A percentile compares a stretch with the other conserved stretches of the same genome.
phyloP scores from a whole-genome alignment of 2,113 vertebrate genomes.

The Illadopsis cleaveri region DNA sequence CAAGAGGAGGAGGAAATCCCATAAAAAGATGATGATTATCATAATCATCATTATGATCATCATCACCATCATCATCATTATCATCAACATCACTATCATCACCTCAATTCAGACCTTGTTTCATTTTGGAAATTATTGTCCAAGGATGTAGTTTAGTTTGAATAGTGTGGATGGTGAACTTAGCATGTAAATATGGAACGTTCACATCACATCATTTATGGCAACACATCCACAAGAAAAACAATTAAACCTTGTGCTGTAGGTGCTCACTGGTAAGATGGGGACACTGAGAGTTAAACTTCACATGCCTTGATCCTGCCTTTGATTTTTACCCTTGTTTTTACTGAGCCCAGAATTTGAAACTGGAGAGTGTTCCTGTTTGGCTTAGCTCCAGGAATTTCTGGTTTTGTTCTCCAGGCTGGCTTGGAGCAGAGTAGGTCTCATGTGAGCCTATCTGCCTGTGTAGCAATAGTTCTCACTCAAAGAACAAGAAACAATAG shows the following conservation, averaged over 20 bases:
- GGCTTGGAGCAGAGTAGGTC: not conserved
- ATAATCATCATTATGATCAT: not conserved
- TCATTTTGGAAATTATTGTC: not conserved
- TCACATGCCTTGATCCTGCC: not conserved
- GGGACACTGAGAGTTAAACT: not conserved
- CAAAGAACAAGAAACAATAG: not conserved
- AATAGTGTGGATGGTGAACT: not conserved
- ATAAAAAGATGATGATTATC: not conserved
- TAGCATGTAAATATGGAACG: not conserved
- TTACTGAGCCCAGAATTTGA: not conserved
- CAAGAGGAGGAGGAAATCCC: not conserved
- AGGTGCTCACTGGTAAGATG: not conserved
- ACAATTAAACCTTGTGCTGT: not conserved
- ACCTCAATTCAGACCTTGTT: not conserved
- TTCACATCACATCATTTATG: not conserved
- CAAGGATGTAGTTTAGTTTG: not conserved
- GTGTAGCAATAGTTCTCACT: not conserved
- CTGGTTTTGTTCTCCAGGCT: not conserved
- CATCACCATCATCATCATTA: not conserved
- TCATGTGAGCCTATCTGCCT: not conserved
- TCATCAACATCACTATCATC: not conserved
- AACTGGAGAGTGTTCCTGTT: not conserved
- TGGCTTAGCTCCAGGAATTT: not conserved
- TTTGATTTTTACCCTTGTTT: not conserved
- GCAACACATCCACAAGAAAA: not conserved